Evolutionary conservation across 37 sponge, comb jelly and placozoan genomes (phyloP).

Genomic region (Bolinopsis microptera): DNA sequence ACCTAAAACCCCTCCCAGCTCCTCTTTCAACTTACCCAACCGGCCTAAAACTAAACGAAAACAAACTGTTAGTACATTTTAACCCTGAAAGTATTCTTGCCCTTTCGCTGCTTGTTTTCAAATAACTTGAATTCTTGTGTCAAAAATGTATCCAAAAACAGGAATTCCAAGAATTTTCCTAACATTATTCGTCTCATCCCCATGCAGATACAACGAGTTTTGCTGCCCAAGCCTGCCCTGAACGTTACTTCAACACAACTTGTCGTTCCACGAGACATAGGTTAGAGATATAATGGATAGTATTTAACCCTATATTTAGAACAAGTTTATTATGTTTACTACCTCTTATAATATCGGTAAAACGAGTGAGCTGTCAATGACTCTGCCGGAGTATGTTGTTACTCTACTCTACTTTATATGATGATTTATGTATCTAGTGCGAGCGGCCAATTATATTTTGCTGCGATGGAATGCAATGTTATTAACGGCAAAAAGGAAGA

Average conservation of each 20-base stretch:
- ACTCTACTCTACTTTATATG: too few relatives aligned
- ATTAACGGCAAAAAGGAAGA: too few relatives aligned
- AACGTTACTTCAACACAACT: not conserved
- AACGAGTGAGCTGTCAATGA: not conserved
- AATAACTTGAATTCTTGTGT: not conserved
- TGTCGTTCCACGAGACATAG: not conserved
- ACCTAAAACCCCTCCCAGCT: not conserved
- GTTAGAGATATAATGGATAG: not conserved
- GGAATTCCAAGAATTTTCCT: not conserved
- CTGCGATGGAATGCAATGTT: not conserved
- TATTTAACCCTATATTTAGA: not conserved
- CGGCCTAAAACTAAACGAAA: not conserved
- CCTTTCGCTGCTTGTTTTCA: not conserved
- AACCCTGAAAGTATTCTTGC: not conserved
- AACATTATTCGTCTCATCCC: not conserved
- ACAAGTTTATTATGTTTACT: not conserved
- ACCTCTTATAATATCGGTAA: not conserved
- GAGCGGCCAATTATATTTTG: not conserved
- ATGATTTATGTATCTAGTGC: not conserved
- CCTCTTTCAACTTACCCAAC: conserved; percentile 28
- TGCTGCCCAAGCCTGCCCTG: not conserved
- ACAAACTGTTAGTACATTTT: not conserved
- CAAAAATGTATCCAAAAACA: not conserved
- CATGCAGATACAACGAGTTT: not conserved
- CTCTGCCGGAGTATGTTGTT: too few relatives aligned